A percentile compares a stretch with the other conserved stretches of the same genome.
Evolutionary conservation across 2,888 invertebrate genomes (phyloP).

Genomic region (Eubasilissa splendida): DNA sequence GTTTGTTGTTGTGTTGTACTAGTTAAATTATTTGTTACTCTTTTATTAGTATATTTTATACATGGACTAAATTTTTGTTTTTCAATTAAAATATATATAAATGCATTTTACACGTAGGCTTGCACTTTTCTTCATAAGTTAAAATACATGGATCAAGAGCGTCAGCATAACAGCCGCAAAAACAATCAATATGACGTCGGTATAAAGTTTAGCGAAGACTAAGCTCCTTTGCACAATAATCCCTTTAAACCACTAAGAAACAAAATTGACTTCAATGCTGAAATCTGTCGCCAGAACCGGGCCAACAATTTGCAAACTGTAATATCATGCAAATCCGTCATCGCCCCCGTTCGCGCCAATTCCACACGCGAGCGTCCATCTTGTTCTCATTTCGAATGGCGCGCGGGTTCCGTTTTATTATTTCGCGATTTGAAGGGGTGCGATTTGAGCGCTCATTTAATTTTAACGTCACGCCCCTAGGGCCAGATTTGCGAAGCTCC

Average conservation of each 20-base stretch:
- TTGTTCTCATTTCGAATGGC: conserved; percentile 11
- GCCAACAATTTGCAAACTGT: conserved; percentile 51
- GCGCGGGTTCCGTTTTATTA: conserved; percentile 17
- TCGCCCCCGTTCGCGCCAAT: conserved; percentile 29
- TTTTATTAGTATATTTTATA: too few relatives aligned
- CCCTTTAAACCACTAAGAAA: conserved; percentile 9
- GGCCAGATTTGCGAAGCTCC: conserved; percentile 41
- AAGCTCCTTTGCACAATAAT: conserved; percentile 32
- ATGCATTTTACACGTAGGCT: too few relatives aligned
- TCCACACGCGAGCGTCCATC: conserved; percentile 26
- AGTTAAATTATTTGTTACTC: too few relatives aligned
- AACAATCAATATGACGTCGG: neutral
- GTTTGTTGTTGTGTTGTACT: too few relatives aligned
- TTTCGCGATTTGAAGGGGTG: conserved; percentile 31
- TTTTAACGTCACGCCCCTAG: conserved; percentile 46
- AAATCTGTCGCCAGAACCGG: neutral
- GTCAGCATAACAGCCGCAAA: too few relatives aligned
- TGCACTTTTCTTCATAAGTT: too few relatives aligned
- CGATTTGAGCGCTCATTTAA: conserved; percentile 55
- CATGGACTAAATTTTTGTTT: too few relatives aligned
- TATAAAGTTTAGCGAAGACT: conserved; percentile 3
- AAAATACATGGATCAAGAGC: too few relatives aligned
- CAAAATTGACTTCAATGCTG: conserved; percentile 17
- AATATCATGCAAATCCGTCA: conserved; percentile 52
- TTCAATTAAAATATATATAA: too few relatives aligned